Percentiles rank a stretch among this genome's conserved stretches.
Evolutionary conservation across 1,140 invertebrate genomes (phyloP).

Genomic region (Sarcophaga peregrina): DNA sequence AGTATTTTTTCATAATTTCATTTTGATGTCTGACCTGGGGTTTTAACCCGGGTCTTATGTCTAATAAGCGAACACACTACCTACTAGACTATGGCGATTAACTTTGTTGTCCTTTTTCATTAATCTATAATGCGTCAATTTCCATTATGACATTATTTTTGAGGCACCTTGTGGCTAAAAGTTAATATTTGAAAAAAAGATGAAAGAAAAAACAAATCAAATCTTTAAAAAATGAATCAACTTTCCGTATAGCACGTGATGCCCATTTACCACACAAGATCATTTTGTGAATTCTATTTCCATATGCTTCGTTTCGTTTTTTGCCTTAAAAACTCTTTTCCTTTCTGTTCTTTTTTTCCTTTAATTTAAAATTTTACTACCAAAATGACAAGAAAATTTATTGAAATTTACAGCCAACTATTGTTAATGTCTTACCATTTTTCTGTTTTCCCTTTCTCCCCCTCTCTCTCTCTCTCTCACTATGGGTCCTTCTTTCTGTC

Average conservation of each 20-base stretch:
- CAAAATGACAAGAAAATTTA: conserved; percentile 34
- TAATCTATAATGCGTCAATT: too few relatives aligned
- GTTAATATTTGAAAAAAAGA: background rate
- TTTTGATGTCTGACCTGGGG: too few relatives aligned
- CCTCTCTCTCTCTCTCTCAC: background rate
- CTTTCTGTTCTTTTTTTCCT: too few relatives aligned
- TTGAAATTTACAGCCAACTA: conserved; percentile 32
- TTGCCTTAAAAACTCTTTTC: too few relatives aligned
- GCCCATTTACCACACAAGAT: conserved; percentile 20
- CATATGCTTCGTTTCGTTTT: too few relatives aligned
- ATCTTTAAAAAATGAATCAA: background rate
- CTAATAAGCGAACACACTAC: too few relatives aligned
- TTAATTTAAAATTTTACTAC: background rate
- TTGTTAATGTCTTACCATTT: conserved; percentile 7
- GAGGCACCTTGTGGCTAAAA: background rate
- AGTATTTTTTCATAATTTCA: too few relatives aligned
- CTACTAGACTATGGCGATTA: too few relatives aligned
- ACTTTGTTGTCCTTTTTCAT: too few relatives aligned
- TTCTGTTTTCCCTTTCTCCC: background rate
- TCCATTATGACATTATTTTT: background rate
- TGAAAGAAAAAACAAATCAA: background rate
- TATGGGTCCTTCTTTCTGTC: background rate
- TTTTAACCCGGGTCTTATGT: too few relatives aligned
- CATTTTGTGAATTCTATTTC: background rate
- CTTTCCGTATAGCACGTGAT: conserved; percentile 28